Percentiles rank a stretch among this genome's conserved stretches.
Evolutionary conservation across 2,888 invertebrate genomes (phyloP).

Genomic region (Bellardia pandia): DNA sequence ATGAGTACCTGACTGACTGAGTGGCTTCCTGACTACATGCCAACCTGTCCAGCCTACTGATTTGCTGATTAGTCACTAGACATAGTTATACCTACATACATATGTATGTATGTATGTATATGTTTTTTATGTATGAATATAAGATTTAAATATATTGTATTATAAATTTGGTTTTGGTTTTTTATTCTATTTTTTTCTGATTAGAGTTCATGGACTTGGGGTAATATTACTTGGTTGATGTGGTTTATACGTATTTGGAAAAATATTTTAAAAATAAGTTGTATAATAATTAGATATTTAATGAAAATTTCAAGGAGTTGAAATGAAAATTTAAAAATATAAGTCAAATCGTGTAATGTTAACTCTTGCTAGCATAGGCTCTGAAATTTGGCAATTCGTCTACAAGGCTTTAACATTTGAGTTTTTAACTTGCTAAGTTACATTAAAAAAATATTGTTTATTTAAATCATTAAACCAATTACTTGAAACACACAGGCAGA

Average conservation of each 20-base stretch:
- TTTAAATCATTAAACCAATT: background rate
- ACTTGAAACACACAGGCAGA: background rate
- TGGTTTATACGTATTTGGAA: too few relatives aligned
- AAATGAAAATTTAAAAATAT: too few relatives aligned
- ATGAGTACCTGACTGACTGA: conserved; percentile 39
- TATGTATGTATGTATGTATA: background rate
- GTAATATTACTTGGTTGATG: background rate
- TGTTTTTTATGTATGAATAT: background rate
- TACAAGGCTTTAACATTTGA: too few relatives aligned
- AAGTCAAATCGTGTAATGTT: background rate
- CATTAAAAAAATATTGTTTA: background rate
- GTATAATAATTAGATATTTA: too few relatives aligned
- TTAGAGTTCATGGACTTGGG: conserved; percentile 14
- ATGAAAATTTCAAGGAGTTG: too few relatives aligned
- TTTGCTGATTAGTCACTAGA: conserved; percentile 61
- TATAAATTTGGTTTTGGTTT: background rate
- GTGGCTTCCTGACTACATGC: conserved; percentile 31
- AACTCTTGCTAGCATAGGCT: too few relatives aligned
- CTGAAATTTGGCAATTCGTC: too few relatives aligned
- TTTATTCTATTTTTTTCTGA: background rate
- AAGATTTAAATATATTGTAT: background rate
- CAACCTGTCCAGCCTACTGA: conserved; percentile 59
- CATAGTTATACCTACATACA: background rate
- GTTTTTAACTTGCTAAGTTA: too few relatives aligned
- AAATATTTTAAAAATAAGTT: background rate